Evolutionary conservation across 2,888 invertebrate species (phyloP), one percentile per base, ranked within the genome.

Genomic region (Pollenia angustigena): DNA sequence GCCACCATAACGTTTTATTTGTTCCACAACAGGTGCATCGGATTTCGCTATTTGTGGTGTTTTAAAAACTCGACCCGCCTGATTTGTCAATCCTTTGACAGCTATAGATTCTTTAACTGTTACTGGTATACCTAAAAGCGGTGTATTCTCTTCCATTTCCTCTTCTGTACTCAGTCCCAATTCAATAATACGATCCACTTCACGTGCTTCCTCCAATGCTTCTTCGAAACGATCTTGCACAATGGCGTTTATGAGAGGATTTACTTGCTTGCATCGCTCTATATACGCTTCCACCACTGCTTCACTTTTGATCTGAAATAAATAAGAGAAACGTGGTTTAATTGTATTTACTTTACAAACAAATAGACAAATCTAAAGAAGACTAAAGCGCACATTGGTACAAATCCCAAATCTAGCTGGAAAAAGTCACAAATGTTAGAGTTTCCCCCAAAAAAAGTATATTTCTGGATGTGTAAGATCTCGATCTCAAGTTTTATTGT

Each of bases 51-150:
- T 94, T 75, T 94, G 94, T n/a, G 95, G 94, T 62, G 94, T 94
- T 42, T 94, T 94, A 84, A 94, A 94, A 10, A 95, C 94, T 1
- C 95, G 94, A 0, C 98, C 98, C 46, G 96, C 95, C 87, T 96
- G 96, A 91, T 97, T 95, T 88, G 96, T 96, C 94, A 97, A 94
- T 1, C 97, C 97, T 94, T 96, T 95, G 2, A 97, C 95, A 68
- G 95, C 95, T 89, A 97, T 96, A 89, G 96, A 96, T 92, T 97
- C 97, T 92, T 98, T 98, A 0, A 97, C 96, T 8, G 97, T 97
- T 87, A 98, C 94, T 0, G 98, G 98, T 6, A 98, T 95, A 6
- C 98, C 98, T 11, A 97, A 94, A 85, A 98, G 94, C 0, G 97
- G 97, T 89, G 95, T 96, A 66, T 96, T 95, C 81, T 94, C 94